Evolutionary conservation across 2,888 invertebrate genomes (phyloP).

Genomic region (Platerodrilus igneus): DNA sequence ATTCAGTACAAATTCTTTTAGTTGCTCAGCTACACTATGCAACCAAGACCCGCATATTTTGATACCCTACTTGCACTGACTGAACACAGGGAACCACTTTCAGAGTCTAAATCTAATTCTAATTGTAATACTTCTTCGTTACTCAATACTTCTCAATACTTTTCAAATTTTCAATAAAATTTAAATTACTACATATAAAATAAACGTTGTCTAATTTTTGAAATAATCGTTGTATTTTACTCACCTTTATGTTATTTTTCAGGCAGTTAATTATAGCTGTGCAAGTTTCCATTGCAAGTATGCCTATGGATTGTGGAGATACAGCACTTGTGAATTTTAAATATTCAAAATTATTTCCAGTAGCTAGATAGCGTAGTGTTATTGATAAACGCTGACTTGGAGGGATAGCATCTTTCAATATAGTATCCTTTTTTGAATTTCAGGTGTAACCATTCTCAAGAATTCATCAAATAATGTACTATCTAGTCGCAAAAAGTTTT

Average conservation of each 20-base stretch:
- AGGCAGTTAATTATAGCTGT: conserved; percentile 16
- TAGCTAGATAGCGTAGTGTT: conserved; percentile 26
- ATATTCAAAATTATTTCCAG: conserved; percentile 27
- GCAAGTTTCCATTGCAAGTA: conserved; percentile 25
- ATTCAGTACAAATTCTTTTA: conserved; percentile 35
- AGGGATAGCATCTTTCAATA: conserved; percentile 26
- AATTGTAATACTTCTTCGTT: too few species aligned
- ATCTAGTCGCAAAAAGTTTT: conserved; percentile 15
- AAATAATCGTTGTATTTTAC: conserved; percentile 5
- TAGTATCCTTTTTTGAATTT: conserved; percentile 19
- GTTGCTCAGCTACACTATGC: conserved; percentile 10
- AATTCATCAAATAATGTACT: conserved; percentile 18
- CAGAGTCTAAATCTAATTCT: too few species aligned
- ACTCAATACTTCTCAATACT: too few species aligned
- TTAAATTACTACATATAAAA: too few species aligned
- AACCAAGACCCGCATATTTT: conserved; percentile 8
- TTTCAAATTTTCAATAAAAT: too few species aligned
- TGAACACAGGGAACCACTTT: too few species aligned
- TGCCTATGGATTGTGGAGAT: conserved; percentile 23
- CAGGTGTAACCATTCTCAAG: conserved; percentile 18
- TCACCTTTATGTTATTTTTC: conserved; percentile 23
- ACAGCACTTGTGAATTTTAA: conserved; percentile 23
- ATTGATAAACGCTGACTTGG: conserved; percentile 24
- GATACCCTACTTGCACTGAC: conserved; percentile 6
- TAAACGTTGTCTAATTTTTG: too few species aligned